Evolutionary conservation across 2,888 invertebrate genomes (phyloP), one percentile per base, ranked within the genome.

Genomic region (Boloria selene): DNA sequence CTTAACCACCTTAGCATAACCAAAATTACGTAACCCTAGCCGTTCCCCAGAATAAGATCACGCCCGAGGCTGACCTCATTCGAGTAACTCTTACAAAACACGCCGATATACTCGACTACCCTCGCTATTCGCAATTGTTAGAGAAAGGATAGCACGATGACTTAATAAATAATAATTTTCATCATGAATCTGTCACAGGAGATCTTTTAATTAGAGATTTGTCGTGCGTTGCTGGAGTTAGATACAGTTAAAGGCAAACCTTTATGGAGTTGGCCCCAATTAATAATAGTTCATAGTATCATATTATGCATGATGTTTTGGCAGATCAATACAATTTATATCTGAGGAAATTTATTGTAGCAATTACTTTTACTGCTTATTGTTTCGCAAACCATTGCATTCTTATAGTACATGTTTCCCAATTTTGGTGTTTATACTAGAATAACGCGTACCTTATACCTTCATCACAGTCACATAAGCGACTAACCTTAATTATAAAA

Each of bases 11-110:
- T 81, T 79, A 76, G 77, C 75, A 79, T 75, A 75, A 73, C 64
- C 67, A 64, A 77, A 65, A 79, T 90, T 88, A 84, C 88, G 83
- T 82, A 88, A 91, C 79, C 80, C 77, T 72, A 76, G 66, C 76
- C 75, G 74, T 81, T 85, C 85, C 86, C 82, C 78, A 83, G 83
- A 85, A 86, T 80, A 83, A 82, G 79, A 82, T 80, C 80, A 77
- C 77, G 80, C 89, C 81, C 79, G 75, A 79, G 88, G 81, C 80
- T 81, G 83, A 82, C 85, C 83, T 82, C 86, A 83, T 85, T 85
- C 79, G 78, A 80, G 77, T 60, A 38, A 63, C 58, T 67, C 60
- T 69, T 68, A 60, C 67, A 65, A 69, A 69, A 70, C 62, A 64
- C 52, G 58, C 38, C 55, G 47, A 42, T 17, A 31, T 50, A 49